Percentiles rank a stretch among this genome's conserved stretches.
These are phyloP conservation scores for Chymomyza amoena DNA, from an alignment of 2,888 invertebrate genomes.

Conservation along the genomic window DNA sequence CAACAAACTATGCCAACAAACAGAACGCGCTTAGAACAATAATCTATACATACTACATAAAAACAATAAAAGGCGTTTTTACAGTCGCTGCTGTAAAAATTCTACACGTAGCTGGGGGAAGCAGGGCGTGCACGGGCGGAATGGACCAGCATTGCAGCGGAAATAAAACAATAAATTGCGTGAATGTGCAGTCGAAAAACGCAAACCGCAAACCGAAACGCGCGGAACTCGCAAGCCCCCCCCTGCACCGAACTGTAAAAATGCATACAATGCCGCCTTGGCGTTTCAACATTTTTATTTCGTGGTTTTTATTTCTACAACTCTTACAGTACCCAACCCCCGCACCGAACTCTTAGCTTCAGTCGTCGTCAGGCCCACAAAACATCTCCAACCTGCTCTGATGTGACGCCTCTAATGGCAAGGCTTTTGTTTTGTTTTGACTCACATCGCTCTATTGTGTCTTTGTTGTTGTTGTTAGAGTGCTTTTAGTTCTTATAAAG, in stretches of 20 bases:
- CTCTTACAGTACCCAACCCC: not conserved
- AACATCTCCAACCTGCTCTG: not conserved
- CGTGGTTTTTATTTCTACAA: not conserved
- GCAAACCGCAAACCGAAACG: constrained; percentile 30
- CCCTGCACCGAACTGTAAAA: constrained; percentile 30
- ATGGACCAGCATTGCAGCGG: not conserved
- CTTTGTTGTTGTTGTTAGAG: not conserved
- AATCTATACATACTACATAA: constrained; percentile 31
- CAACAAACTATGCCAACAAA: not conserved
- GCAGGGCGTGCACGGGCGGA: constrained; percentile 19
- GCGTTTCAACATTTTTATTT: not conserved
- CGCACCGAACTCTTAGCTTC: not conserved
- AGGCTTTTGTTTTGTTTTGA: not conserved
- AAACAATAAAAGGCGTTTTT: constrained; percentile 59
- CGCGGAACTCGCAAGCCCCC: not conserved
- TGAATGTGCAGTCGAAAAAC: constrained; percentile 47
- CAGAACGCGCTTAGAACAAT: constrained; percentile 66
- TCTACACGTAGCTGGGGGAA: not conserved
- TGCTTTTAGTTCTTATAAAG: not conserved
- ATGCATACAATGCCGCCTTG: constrained; percentile 55
- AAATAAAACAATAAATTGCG: constrained; percentile 54
- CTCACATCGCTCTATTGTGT: not conserved
- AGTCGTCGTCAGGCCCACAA: not conserved
- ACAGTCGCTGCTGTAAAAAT: not conserved
- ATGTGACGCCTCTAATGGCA: not conserved